Evolutionary conservation across 2,797 vertebrate species (phyloP).

Genomic region (Thalassophryne amazonica): DNA sequence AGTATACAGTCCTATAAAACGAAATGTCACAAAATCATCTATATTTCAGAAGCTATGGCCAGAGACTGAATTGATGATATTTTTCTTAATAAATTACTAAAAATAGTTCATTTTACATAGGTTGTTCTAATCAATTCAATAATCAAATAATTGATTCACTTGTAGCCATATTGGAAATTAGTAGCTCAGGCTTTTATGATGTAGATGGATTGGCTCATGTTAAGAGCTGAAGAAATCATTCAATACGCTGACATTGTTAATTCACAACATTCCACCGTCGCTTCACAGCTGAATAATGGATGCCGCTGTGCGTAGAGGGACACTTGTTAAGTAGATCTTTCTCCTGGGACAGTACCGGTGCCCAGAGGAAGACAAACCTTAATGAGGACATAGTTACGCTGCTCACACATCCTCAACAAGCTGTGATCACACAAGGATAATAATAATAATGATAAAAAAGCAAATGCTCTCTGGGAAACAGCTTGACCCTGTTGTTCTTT

Average conservation of each 20-base stretch:
- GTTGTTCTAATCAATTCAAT: too few species aligned
- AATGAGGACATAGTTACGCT: constrained; percentile 78
- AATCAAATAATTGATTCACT: too few species aligned
- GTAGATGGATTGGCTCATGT: too few species aligned
- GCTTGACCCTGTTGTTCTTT: constrained; percentile 80
- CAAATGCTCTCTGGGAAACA: constrained; percentile 82
- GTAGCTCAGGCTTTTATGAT: too few species aligned
- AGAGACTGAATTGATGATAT: too few species aligned
- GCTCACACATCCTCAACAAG: constrained; percentile 79
- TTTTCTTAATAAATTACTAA: too few species aligned
- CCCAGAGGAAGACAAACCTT: constrained; percentile 83
- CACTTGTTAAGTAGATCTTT: constrained; percentile 75
- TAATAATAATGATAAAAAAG: too few species aligned
- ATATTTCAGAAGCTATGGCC: too few species aligned
- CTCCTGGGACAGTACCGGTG: constrained; percentile 71
- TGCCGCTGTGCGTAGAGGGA: constrained; percentile 73
- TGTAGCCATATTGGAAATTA: too few species aligned
- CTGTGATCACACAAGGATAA: constrained; percentile 66
- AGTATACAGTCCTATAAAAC: too few species aligned
- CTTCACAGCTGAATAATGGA: constrained; percentile 26
- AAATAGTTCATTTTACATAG: too few species aligned
- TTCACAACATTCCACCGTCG: not conserved
- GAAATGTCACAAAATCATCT: too few species aligned
- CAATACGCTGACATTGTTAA: not conserved
- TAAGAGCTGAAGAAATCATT: not conserved